phyloP scores from a whole-genome alignment of 1,140 invertebrate genomes.

The Uloborus diversus region DNA sequence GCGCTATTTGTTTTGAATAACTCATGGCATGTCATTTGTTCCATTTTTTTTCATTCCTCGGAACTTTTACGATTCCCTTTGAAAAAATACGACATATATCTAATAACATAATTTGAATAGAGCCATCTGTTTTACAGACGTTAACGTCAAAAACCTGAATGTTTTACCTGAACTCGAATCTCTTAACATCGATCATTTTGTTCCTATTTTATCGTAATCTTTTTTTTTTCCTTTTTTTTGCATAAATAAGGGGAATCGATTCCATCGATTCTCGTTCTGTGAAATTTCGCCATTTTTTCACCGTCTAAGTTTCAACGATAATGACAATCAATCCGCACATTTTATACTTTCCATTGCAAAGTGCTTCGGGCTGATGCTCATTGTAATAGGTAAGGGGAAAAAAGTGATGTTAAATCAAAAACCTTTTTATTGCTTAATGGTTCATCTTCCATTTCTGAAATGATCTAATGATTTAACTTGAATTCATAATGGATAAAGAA shows the following conservation, averaged over 20 bases:
- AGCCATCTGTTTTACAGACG: conserved; percentile 31
- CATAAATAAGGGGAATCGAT: conserved; percentile 30
- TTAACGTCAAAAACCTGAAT: conserved; percentile 14
- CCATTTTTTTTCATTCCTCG: neutral
- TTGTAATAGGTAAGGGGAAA: conserved; percentile 14
- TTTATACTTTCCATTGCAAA: conserved; percentile 37
- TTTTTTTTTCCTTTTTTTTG: conserved; percentile 9
- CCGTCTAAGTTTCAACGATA: conserved; percentile 10
- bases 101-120: conserved; percentile 54
- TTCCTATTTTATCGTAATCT: conserved; percentile 11
- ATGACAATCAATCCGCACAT: conserved; percentile 41
- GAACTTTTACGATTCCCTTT: neutral
- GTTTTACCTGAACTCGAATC: conserved; percentile 5
- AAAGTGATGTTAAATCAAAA: neutral
- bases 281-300: neutral
- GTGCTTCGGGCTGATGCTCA: conserved; percentile 20
- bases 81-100: conserved; percentile 11
- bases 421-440: conserved; percentile 41
- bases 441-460: no score
- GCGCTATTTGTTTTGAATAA: conserved; percentile 6
- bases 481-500: no score
- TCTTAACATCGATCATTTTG: conserved; percentile 1
- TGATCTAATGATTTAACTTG: no score
- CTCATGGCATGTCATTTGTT: conserved; percentile 1
- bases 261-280: conserved; percentile 32